Evolutionary conservation across 35 echinoderm and acorn worm species (phyloP), one percentile per base, ranked within the genome.

Genomic region (Strongylocentrotus purpuratus): DNA sequence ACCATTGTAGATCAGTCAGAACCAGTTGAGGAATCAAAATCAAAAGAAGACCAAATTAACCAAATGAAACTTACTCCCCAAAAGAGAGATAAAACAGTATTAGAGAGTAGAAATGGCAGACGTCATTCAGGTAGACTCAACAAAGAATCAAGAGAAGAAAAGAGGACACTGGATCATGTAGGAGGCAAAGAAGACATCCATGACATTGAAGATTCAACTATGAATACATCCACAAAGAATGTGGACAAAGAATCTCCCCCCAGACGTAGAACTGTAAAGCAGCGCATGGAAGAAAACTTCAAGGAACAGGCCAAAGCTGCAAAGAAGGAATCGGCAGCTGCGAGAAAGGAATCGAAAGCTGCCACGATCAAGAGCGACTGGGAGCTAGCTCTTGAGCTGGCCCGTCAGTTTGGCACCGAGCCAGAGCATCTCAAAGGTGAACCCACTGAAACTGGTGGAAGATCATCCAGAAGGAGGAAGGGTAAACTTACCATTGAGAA

Each of bases 301-400:
- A 94, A 61, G 46, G 65, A 85, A 46, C 60, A 94, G 33, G 11
- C 65, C 4, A 60, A 94, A 85, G 12, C 33, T 22, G 94, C 65
- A 78, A 78, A n/a, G 22, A 61, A 61, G 58, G 93, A 94, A 52
- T 78, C 65, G 59, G 86, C 94, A 25, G 92, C 17, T 31, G 92
- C 85, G 11, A 31, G 22, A 46, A 61, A 61, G 93, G 93, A 94
- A 52, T 78, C 65, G 33, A 55, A 96, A 55, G 92, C 31, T 31
- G 92, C 93, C 33, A 31, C 32, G 25, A 45, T 90, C 94, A 96
- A 98, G 92, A 98, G 97, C 95, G 97, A 98, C 92, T 98, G 97
- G 97, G 95, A 98, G 78, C 17, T 98, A 28, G 97, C 97, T 47
- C 65, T 98, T 12, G 96, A 98, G 58, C 47, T 98, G 14, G 97